These are phyloP conservation scores for Machimus atricapillus DNA, from an alignment of 2,888 invertebrate genomes.

Conservation along the genomic window DNA sequence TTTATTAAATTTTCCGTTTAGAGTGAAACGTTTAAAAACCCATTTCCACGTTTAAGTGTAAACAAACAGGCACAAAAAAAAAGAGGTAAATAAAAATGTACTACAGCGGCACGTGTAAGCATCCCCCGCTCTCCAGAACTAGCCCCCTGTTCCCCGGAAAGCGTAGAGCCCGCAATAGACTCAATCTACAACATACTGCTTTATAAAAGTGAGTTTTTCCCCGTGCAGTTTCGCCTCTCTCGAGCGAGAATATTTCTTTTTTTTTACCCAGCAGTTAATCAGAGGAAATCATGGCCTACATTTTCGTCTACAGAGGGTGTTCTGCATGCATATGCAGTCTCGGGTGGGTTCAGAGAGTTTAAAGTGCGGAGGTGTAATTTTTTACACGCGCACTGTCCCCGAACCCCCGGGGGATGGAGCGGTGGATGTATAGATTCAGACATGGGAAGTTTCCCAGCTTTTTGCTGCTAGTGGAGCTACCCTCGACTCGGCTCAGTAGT, in stretches of 20 bases:
- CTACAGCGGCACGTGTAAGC: background rate
- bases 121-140: background rate
- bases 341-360: background rate
- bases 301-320: conserved; percentile 24
- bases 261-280: background rate
- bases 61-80: background rate
- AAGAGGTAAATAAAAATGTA: background rate
- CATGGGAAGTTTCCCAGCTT: background rate
- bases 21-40: background rate
- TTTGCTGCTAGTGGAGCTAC: conserved; percentile 16
- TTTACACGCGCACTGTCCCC: conserved; percentile 48
- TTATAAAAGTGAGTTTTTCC: background rate
- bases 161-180: background rate
- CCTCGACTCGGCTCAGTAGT: conserved; percentile 35
- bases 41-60: background rate
- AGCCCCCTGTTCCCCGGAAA: background rate
- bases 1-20: background rate
- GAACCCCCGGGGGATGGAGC: conserved; percentile 8
- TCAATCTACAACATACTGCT: background rate
- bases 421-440: background rate
- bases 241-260: background rate
- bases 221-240: background rate
- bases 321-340: conserved; percentile 13
- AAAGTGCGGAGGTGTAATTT: conserved; percentile 47
- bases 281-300: background rate